phyloP scores from a whole-genome alignment of 2,797 vertebrate genomes.

The Lemur catta region DNA sequence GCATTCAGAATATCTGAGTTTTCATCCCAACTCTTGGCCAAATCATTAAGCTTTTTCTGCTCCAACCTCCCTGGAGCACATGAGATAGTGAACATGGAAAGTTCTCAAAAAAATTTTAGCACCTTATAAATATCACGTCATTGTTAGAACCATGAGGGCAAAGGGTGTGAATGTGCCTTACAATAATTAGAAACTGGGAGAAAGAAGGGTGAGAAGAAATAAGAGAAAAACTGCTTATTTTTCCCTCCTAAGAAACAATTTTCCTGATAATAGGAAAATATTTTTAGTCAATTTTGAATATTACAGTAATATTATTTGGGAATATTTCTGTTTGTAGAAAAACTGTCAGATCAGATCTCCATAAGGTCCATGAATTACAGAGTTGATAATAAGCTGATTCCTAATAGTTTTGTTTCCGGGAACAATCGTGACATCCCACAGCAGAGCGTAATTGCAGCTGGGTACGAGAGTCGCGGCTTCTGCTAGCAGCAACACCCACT shows the following conservation, averaged over 20 bases:
- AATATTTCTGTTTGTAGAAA: background rate
- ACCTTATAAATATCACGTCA: background rate
- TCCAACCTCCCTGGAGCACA: background rate
- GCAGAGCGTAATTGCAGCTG: background rate
- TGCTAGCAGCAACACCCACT: constrained; percentile 29
- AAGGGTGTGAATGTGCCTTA: background rate
- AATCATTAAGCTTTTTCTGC: background rate
- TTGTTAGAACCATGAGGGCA: background rate
- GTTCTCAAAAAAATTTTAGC: background rate
- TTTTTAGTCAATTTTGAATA: background rate
- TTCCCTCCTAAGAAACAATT: background rate
- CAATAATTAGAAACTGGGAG: constrained; percentile 9
- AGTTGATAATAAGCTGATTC: background rate
- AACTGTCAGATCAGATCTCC: background rate
- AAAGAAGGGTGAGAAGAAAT: background rate
- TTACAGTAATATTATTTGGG: background rate
- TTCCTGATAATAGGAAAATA: background rate
- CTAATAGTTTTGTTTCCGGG: background rate
- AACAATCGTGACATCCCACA: background rate
- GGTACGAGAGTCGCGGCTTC: background rate
- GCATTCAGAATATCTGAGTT: background rate
- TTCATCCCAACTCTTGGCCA: background rate
- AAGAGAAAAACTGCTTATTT: background rate
- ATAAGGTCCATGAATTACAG: background rate
- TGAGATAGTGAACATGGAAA: background rate